Evolutionary conservation across 2,113 vertebrate genomes (phyloP).

Genomic region (Callipepla squamata): DNA sequence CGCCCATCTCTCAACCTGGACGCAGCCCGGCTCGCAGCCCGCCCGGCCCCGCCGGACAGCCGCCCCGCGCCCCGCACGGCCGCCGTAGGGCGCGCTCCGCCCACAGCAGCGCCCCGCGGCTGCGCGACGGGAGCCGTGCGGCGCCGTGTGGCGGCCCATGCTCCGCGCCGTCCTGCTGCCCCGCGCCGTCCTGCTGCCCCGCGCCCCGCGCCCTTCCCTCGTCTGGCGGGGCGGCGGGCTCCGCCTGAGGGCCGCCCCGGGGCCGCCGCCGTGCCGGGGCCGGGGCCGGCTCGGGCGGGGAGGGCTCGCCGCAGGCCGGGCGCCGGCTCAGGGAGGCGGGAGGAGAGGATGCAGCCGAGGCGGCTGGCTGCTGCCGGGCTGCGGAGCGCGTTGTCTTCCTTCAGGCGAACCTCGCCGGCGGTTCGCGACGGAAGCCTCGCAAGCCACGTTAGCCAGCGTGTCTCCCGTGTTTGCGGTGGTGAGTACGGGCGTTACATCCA

Average conservation of each 20-base stretch:
- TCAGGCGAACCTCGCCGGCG: conserved; percentile 68
- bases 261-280: too few relatives aligned
- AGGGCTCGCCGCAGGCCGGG: neutral
- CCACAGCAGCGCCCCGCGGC: neutral
- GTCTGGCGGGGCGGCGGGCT: too few relatives aligned
- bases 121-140: neutral
- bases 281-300: too few relatives aligned
- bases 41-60: rapidly evolving
- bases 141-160: neutral
- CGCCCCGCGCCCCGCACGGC: rapidly evolving
- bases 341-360: too few relatives aligned
- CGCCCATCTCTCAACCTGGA: too few relatives aligned
- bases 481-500: conserved; percentile 41
- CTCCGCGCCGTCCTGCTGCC: neutral
- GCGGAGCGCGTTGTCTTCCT: neutral
- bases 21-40: neutral
- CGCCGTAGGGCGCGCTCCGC: rapidly evolving
- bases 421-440: conserved; percentile 79
- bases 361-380: rapidly evolving
- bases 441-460: conserved; percentile 86
- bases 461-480: conserved; percentile 91
- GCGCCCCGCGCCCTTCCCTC: too few relatives aligned
- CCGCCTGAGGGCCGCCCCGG: too few relatives aligned
- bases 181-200: too few relatives aligned
- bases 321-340: neutral